Evolutionary conservation across 1,140 invertebrate genomes (phyloP), one percentile per base, ranked within the genome.

Genomic region (Bradysia coprophila): DNA sequence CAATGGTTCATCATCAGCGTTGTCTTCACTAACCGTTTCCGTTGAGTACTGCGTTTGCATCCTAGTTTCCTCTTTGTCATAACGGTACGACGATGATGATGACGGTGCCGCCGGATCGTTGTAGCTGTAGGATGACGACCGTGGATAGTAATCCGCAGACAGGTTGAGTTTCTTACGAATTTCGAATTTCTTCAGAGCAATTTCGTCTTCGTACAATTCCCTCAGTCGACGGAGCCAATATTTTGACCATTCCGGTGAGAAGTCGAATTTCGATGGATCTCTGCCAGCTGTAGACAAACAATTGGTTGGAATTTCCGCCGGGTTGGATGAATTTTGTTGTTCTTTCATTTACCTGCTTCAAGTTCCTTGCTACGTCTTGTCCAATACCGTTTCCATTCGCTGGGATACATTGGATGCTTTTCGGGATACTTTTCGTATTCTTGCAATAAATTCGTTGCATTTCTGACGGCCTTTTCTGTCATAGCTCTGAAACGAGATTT

Each of bases 321-420:
- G n/a, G n/a, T n/a, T n/a, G n/a, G n/a, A n/a, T n/a, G n/a, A 38
- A n/a, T 16, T 38, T 16, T 18, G 6, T 38, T 20, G 8, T 20
- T 38, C 15, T 38, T 38, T 38, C 10, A 38, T 38, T 38, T 10
- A 18, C 36, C 15, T 38, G 10, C 60, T 55, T 81, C 76, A 34
- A 87, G 61, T 55, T 86, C 81, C 54, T 85, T 85, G 53, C 85
- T 86, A 1, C 81, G 69, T 5, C 69, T 62, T 50, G 81, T 82
- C 81, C 81, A 85, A 53, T 84, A 86, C 51, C 76, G 77, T 51
- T 85, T 86, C 84, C 84, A 88, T 51, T 88, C 84, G 16, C 82
- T 78, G 0, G 80, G 78, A 53, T 88, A 88, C 4, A 75, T 66
- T 0, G 83, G 82, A 65, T 87, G 84, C 49, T 86, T 86, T 50